phyloP scores from a whole-genome alignment of 1,140 invertebrate species.

The Matsumurasca onukii region DNA sequence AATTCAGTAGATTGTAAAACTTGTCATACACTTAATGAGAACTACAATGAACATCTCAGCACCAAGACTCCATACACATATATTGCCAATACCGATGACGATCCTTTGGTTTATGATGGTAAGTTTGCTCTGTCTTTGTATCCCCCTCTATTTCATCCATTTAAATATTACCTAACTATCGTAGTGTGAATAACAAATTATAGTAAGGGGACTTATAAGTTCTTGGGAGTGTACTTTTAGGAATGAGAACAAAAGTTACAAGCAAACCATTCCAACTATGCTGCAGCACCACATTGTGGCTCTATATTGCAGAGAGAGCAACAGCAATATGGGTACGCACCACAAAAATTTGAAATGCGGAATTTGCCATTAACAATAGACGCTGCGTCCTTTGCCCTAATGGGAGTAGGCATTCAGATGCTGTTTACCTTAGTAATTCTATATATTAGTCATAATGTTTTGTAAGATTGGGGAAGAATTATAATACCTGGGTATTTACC shows the following conservation, averaged over 20 bases:
- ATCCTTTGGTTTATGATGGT: slow-evolving; percentile 55
- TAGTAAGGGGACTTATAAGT: neutral
- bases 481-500: neutral
- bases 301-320: too few relatives aligned
- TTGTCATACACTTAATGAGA: neutral
- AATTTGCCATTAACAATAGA: too few relatives aligned
- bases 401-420: too few relatives aligned
- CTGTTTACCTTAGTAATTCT: too few relatives aligned
- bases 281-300: too few relatives aligned
- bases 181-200: neutral
- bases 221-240: neutral
- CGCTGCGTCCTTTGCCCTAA: too few relatives aligned
- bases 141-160: neutral
- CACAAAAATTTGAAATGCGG: too few relatives aligned
- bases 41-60: slow-evolving; percentile 44
- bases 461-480: neutral
- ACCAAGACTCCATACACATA: slow-evolving; percentile 63
- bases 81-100: slow-evolving; percentile 58
- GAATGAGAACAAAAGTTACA: too few relatives aligned
- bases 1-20: neutral
- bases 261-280: too few relatives aligned
- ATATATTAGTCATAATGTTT: neutral
- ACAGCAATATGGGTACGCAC: too few relatives aligned
- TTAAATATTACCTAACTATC: neutral
- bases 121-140: slow-evolving; percentile 34